A percentile compares a stretch with the other conserved stretches of the same genome.
Evolutionary conservation across 2,888 invertebrate genomes (phyloP).

Genomic region (Pheosia tremula): DNA sequence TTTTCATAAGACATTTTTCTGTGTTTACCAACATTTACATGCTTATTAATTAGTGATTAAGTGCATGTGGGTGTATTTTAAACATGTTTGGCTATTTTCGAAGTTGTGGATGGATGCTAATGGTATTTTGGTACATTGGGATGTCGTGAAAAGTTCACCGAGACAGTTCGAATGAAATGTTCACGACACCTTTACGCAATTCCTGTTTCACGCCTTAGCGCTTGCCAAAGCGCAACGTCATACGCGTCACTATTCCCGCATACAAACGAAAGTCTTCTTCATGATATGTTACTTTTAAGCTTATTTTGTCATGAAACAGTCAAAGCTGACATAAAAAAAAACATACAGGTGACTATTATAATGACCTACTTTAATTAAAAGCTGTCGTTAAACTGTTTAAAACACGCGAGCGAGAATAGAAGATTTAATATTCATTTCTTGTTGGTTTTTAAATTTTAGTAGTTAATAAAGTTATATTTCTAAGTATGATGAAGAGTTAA

Average conservation of each 20-base stretch:
- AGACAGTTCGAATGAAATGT: slow-evolving; percentile 70
- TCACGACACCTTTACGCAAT: slow-evolving; percentile 80
- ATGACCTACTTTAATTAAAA: slow-evolving; percentile 58
- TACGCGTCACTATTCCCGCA: slow-evolving; percentile 54
- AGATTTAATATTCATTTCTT: not conserved
- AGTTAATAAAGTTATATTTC: not conserved
- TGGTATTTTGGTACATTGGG: slow-evolving; percentile 73
- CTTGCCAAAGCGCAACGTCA: slow-evolving; percentile 77
- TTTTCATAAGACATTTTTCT: no score
- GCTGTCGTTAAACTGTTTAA: not conserved
- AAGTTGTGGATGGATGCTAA: slow-evolving; percentile 68
- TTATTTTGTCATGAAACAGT: slow-evolving; percentile 51
- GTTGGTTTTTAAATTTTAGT: not conserved
- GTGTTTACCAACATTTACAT: not conserved
- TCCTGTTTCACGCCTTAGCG: slow-evolving; percentile 73
- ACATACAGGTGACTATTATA: slow-evolving; percentile 55
- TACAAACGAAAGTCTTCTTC: slow-evolving; percentile 62
- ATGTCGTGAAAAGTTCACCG: slow-evolving; percentile 66
- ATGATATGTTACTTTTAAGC: slow-evolving; percentile 58
- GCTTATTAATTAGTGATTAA: slow-evolving; percentile 26
- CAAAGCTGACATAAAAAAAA: slow-evolving; percentile 27
- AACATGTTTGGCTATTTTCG: slow-evolving; percentile 57
- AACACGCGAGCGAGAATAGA: not conserved
- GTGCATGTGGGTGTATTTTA: slow-evolving; percentile 48
- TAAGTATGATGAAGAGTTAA: no score